Conservation (phyloP, 2,113 vertebrate species). For the Brienomyrus longianalis region DNA sequence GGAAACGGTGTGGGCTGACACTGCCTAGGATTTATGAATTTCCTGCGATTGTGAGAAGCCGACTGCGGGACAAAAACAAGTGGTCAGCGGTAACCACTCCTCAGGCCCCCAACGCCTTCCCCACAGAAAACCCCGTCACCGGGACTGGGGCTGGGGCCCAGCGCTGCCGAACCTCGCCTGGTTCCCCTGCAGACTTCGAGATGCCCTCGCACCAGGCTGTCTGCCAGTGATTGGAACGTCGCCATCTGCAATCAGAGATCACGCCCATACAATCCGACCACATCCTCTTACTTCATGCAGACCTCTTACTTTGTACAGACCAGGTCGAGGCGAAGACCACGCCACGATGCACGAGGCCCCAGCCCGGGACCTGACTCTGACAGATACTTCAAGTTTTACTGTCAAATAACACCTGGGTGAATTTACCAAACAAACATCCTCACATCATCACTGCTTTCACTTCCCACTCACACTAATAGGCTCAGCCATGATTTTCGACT, state of each 20-base stretch:
- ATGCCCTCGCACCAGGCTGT: neutral
- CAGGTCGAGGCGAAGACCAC: neutral
- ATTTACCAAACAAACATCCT: neutral
- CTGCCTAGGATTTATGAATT: conserved; percentile 3
- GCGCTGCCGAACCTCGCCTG: neutral
- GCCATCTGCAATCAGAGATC: conserved; percentile 23
- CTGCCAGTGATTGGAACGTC: neutral
- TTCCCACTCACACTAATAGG: neutral
- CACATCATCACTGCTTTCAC: neutral
- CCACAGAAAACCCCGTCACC: neutral
- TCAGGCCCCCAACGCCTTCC: neutral
- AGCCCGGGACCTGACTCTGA: neutral
- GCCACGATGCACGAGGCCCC: neutral
- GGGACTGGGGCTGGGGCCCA: neutral
- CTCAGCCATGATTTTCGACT: neutral
- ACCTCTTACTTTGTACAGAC: neutral
- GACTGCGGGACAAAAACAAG: conserved; percentile 2
- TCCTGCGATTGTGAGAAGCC: conserved; percentile 3
- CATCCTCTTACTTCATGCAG: conserved; percentile 33
- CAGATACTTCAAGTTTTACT: neutral
- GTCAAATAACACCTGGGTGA: neutral
- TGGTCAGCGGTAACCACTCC: neutral
- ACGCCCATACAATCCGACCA: conserved; percentile 26
- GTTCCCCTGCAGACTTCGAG: neutral
- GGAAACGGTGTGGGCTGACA: neutral